Evolutionary conservation across 2,797 vertebrate genomes (phyloP).

Genomic region (Mycteria americana): DNA sequence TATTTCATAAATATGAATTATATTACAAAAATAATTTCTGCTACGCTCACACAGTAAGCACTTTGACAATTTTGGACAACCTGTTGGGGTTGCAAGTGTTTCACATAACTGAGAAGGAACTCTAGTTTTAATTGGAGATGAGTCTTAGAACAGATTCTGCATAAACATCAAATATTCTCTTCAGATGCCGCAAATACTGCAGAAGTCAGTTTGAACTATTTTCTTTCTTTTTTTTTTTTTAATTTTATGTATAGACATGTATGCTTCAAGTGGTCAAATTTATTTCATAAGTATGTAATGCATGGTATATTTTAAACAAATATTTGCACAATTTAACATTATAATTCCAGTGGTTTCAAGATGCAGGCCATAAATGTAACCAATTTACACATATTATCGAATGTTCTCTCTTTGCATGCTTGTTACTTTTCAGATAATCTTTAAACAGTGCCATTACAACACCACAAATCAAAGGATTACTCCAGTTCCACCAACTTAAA

Average conservation of each 20-base stretch:
- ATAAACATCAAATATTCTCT: slow-evolving; percentile 72
- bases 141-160: slow-evolving; percentile 74
- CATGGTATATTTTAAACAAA: slow-evolving; percentile 79
- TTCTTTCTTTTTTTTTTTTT: slow-evolving; percentile 21
- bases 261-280: slow-evolving; percentile 77
- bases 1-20: slow-evolving; percentile 99
- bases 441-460: slow-evolving; percentile 76
- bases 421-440: slow-evolving; percentile 76
- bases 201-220: slow-evolving; percentile 63
- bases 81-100: slow-evolving; percentile 77
- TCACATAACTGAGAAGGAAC: slow-evolving; percentile 73
- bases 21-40: slow-evolving; percentile 99
- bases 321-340: slow-evolving; percentile 81
- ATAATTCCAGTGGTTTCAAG: slow-evolving; percentile 80
- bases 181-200: slow-evolving; percentile 73
- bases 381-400: slow-evolving; percentile 79
- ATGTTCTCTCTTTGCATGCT: slow-evolving; percentile 83
- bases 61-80: slow-evolving; percentile 82
- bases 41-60: slow-evolving; percentile 99
- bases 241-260: slow-evolving; percentile 75
- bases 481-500: slow-evolving; percentile 77
- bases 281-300: slow-evolving; percentile 77
- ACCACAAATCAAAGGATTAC: slow-evolving; percentile 74
- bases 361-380: slow-evolving; percentile 81
- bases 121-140: slow-evolving; percentile 69